Evolutionary conservation across 2,888 invertebrate genomes (phyloP).

Genomic region (Gerris lacustris): DNA sequence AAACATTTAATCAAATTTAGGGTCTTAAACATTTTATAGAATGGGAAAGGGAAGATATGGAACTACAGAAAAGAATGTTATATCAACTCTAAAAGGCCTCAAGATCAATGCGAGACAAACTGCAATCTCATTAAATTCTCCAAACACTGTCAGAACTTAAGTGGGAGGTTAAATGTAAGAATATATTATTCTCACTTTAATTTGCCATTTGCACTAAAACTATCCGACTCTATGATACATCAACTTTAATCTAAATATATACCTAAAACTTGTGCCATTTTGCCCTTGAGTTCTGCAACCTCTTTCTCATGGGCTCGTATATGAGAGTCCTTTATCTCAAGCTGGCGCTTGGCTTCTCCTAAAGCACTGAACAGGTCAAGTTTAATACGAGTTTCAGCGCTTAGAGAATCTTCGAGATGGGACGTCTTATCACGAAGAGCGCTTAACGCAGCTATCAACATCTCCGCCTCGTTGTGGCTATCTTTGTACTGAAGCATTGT

Average conservation of each 20-base stretch:
- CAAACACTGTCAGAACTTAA: too few species aligned
- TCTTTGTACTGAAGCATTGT: conserved; percentile 47
- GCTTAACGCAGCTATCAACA: conserved; percentile 63
- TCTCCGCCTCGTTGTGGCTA: conserved; percentile 55
- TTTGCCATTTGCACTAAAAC: too few species aligned
- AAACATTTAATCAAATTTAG: too few species aligned
- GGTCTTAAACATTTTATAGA: too few species aligned
- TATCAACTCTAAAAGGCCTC: too few species aligned
- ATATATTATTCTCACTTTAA: too few species aligned
- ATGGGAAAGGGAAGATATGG: too few species aligned
- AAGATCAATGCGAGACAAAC: too few species aligned
- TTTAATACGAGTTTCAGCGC: conserved; percentile 94
- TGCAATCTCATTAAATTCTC: too few species aligned
- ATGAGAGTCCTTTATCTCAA: conserved; percentile 69
- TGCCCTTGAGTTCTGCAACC: conserved; percentile 76
- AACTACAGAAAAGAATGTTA: too few species aligned
- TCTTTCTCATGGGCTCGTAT: conserved; percentile 79
- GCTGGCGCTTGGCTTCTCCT: conserved; percentile 83
- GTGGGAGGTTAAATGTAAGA: too few species aligned
- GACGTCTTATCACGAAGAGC: conserved; percentile 81
- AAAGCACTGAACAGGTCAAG: conserved; percentile 94
- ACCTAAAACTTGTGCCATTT: conserved; percentile 80
- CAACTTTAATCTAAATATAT: neutral
- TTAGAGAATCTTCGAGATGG: conserved; percentile 84
- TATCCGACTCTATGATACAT: too few species aligned